Base-by-base conservation (phyloP, 2,797 vertebrate species). In the Morelia viridis region DNA sequence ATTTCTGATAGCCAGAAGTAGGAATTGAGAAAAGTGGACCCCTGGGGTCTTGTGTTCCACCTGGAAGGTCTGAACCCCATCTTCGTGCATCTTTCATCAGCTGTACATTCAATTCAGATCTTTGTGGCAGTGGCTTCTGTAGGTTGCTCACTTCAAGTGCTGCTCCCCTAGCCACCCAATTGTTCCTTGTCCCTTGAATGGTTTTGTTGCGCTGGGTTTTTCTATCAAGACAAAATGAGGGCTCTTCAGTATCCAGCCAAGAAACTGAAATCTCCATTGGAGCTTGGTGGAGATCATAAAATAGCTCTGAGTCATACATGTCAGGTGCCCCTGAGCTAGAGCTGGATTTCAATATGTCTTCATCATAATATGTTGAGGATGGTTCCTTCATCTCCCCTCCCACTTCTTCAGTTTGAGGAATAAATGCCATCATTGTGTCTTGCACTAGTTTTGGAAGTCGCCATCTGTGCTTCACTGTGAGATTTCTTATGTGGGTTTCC, bases 131-230 rank as follows among this genome's bases (percentile, higher is more conserved):
- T 31, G 17, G 58, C 53, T 64, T 56, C 2, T 22, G 17, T 41
- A 3, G 0, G 4, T 26, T 1, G 15, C 24, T 60, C 11, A 8
- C 24, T 6, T 24, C 5, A 8, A 61, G 6, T 0, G 6, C 19
- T 24, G 60, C 83, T 22, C 17, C 53, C 11, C 53, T 19, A 26
- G 62, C 28, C 35, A 12, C 41, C 41, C 41, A 41, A 41, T 41
- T 41, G 41, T n/a, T 61, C 12, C 12, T 53, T 31, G 7, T 31
- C 24, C 61, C 8, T 10, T n/a, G 35, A n/a, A n/a, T 10, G 3
- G 6, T 41, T 85, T 26, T 9, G 31, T 13, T 5, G 4, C 60
- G 53, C 62, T 71, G 26, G 9, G 7, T 22, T 58, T 89, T 50
- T 13, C 4, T n/a, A 17, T 3, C 62, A 12, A 84, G 57, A 22